Conservation (phyloP, 1,140 invertebrate genomes). For the Drosophila melanogaster region DNA sequence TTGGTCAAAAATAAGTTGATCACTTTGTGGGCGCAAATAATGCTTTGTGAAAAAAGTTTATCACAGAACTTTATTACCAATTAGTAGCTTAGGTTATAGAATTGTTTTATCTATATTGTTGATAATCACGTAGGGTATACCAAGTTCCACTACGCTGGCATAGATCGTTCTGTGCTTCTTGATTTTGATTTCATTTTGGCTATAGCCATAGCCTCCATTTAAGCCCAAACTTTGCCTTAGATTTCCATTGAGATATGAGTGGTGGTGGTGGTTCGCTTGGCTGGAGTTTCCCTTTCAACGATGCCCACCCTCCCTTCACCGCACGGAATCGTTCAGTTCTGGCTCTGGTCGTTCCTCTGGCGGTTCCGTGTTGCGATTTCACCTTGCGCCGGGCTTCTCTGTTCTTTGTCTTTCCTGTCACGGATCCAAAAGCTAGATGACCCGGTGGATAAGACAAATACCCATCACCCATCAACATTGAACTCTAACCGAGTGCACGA, state of each 20-base stretch:
- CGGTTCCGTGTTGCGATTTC: constrained; percentile 28
- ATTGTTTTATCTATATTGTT: neutral
- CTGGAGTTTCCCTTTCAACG: constrained; percentile 56
- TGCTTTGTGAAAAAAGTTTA: neutral
- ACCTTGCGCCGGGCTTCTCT: constrained; percentile 61
- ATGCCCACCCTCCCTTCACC: neutral
- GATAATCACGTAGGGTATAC: neutral
- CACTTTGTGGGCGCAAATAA: too few relatives aligned
- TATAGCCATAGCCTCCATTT: constrained; percentile 49
- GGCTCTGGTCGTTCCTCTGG: constrained; percentile 11
- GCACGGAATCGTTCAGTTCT: neutral
- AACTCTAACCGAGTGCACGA: constrained; percentile 5
- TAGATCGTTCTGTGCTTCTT: constrained; percentile 9
- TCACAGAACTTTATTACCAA: neutral
- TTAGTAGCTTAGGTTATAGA: too few relatives aligned
- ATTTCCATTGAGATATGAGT: constrained; percentile 57
- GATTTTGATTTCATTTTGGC: constrained; percentile 44
- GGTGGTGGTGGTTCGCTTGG: constrained; percentile 57
- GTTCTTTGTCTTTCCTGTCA: constrained; percentile 38
- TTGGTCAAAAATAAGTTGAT: constrained; percentile 1
- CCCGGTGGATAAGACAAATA: constrained; percentile 22
- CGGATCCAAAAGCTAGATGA: constrained; percentile 16
- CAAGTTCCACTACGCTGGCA: neutral
- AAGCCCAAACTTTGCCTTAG: constrained; percentile 37
- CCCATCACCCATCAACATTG: constrained; percentile 15